Base-by-base conservation (phyloP, 1,140 invertebrate genomes). In the Teleopsis dalmanni region DNA sequence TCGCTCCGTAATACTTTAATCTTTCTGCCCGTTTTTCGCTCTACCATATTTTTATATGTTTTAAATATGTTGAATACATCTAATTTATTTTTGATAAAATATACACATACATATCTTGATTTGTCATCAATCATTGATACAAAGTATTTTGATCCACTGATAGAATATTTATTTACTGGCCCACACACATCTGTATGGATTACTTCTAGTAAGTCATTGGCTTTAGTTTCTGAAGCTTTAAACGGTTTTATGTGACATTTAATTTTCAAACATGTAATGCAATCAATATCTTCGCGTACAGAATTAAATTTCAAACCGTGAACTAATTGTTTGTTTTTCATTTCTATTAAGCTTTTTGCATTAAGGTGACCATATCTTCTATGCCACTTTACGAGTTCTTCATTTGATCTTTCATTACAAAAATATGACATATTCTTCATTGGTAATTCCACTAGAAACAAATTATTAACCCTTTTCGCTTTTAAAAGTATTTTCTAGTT, bases 121-220 rank as follows among this genome's bases (percentile, higher is more conserved):
- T 53, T 60, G 42, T 70, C 58, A 51, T 72, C 65, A 6, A 62
- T 69, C 22, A 72, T 61, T n/a, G 57, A 55, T 3, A 62, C 25
- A 34, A 68, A 58, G 44, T 67, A 71, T 22, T 40, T 40, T 9
- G 52, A 43, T 0, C 56, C 55, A 9, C 51, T 51, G 10, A 59
- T 47, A 9, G 71, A 62, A 22, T 13, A 22, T 26, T 38, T 41
- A 14, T 58, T 44, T 57, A 72, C 69, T 6, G 62, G 65, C 31
- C 70, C 70, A 57, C 72, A 73, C 8, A 75, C 46, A 47, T 73
- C 71, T 33, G 59, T 55, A 50, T 73, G 68, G 11, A 73, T 56
- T 1, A 71, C 33, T 33, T 68, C 60, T 31, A 75, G 54, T 16
- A 51, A 16, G 10, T 25, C 43, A 4, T 46, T 16, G 7, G 37